Base-by-base conservation (phyloP, 1,140 invertebrate genomes). In the Microplitis mediator region DNA sequence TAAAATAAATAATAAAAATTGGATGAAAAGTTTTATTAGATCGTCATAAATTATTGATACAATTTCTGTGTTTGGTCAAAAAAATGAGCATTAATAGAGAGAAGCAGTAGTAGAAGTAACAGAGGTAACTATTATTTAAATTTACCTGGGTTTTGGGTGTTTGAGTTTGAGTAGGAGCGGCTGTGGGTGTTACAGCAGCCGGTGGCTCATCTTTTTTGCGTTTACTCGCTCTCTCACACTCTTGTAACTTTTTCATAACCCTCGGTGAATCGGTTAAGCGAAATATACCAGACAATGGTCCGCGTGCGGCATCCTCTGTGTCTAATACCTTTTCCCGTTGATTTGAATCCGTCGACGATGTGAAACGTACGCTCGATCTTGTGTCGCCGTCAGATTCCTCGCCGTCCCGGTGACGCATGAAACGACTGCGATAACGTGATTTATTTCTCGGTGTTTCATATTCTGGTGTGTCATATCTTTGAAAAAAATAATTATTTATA, bases 211-310 rank as follows among this genome's bases (percentile, higher is more conserved):
- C 91, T 79, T 94, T 93, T 71, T 89, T 89, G 78, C 93, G 92
- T 79, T 94, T 94, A 23, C 91, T 91, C 50, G 90, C 89, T 71
- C 90, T 91, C 75, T 95, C 93, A 65, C 90, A 91, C 75, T 96
- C 95, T 77, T 95, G 92, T 65, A 97, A 88, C 62, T 95, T 92
- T 84, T 95, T 94, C 90, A 97, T 95, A 0, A 97, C 94, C 56
- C 95, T 88, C 0, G 95, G 93, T 39, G 94, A 96, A 82, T 97
- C 96, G n/a, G 91, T 91, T 3, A 97, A 86, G n/a, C 94, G 89
- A 63, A 94, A 94, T 79, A 97, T 95, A 54, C 95, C 96, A 83
- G 95, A 96, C 0, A 98, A 88, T 1, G 95, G 95, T 4, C 95
- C 96, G 68, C 93, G 89, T 4, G 94, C 92, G 0, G 94, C 95